Conservation (phyloP, 2,888 invertebrate species). For the Caenorhabditis sinica region DNA sequence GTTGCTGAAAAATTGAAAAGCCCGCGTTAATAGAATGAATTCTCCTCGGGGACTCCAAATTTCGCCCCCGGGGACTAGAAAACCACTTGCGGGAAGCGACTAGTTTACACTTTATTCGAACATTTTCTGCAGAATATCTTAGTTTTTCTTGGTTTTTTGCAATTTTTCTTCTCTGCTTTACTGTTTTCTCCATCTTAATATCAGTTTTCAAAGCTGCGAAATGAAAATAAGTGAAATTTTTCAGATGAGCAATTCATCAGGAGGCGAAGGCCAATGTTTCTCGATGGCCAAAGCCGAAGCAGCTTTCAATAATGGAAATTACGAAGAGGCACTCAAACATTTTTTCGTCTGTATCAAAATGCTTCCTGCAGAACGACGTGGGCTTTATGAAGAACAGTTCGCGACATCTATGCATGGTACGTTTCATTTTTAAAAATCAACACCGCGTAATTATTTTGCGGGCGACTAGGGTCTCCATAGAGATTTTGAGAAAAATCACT, state of each 20-base stretch:
- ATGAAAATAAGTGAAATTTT: neutral
- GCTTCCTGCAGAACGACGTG: slow-evolving; percentile 42
- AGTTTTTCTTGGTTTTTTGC: neutral
- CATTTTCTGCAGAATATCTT: neutral
- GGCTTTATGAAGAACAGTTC: slow-evolving; percentile 48
- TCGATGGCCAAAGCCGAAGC: slow-evolving; percentile 33
- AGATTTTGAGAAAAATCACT: too few species aligned
- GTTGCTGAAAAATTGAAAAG: slow-evolving; percentile 23
- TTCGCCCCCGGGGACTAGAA: slow-evolving; percentile 32
- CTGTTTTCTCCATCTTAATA: neutral
- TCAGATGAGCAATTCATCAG: slow-evolving; percentile 7
- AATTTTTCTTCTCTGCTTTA: neutral
- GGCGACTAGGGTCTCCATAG: too few species aligned
- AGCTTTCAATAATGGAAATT: slow-evolving; percentile 32
- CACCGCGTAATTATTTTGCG: too few species aligned
- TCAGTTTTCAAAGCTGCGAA: neutral
- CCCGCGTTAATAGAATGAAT: slow-evolving; percentile 22
- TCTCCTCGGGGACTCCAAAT: slow-evolving; percentile 10
- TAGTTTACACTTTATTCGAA: slow-evolving; percentile 2
- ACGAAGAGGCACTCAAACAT: slow-evolving; percentile 48
- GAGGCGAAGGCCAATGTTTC: slow-evolving; percentile 2
- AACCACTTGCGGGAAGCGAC: neutral
- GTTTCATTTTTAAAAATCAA: neutral
- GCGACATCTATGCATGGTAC: slow-evolving; percentile 47
- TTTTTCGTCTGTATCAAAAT: slow-evolving; percentile 54